Evolutionary conservation across 2,113 vertebrate species (phyloP), one percentile per base, ranked within the genome.

Genomic region (Porphyrio hochstetteri): DNA sequence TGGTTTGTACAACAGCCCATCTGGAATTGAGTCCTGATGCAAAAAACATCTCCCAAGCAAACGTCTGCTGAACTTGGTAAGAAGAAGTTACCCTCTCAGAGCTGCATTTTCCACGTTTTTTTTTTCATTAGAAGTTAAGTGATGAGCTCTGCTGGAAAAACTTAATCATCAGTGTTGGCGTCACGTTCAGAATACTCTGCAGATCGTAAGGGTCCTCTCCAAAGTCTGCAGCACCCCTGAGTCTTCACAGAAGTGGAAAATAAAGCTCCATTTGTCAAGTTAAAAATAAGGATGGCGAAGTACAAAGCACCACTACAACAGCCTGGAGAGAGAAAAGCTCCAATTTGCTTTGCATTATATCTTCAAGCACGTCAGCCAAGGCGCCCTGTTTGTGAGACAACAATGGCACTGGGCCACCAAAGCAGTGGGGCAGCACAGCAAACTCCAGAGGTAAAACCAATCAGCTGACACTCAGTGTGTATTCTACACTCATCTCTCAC

Each of bases 121-220:
- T 27, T 63, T 61, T 46, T 48, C 56, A 23, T 14, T 50, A 16
- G 48, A 56, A 48, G 28, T 31, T 19, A 76, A 55, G 55, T 20
- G 48, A 25, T 63, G 56, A 69, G 63, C 16, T 76, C 46, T 56
- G 55, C 53, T 69, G 87, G 63, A 77, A 77, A 83, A 76, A 20
- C 17, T 25, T 38, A 29, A 25, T 11, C 70, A 46, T 21, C 46
- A 16, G 63, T 4, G 17, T 44, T 17, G 55, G 55, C 38, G 13
- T 10, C 16, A 5, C 2, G 5, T 40, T 48, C 38, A 33, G 55
- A 36, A n/a, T 5, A n/a, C 36, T 38, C 33, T 0, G 1, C 19
- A 63, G 46, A 33, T 11, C 29, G 7, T 20, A 44, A 48, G 29
- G 40, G 69, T 21, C 61, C 78, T 44, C 60, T 67, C 44, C 60